Evolutionary conservation across 2,113 vertebrate genomes (phyloP).

Genomic region (Calyptommatus sinebrachiatus): DNA sequence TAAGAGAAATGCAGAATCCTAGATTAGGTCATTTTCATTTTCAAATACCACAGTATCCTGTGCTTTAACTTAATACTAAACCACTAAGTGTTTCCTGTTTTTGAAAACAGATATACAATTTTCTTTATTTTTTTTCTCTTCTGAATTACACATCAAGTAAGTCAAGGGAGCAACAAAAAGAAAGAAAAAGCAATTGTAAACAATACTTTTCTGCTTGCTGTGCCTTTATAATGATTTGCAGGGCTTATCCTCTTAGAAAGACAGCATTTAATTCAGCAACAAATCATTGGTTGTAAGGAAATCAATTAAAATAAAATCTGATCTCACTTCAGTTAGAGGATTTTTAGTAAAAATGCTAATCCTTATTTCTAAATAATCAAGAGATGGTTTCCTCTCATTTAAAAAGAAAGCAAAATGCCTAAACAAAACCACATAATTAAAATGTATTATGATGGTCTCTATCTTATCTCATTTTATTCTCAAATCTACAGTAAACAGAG

Average conservation of each 20-base stretch:
- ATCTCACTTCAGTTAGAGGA: constrained; percentile 19
- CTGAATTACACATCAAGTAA: constrained; percentile 1
- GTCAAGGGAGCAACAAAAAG: too few species aligned
- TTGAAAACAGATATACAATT: neutral
- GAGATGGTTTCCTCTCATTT: neutral
- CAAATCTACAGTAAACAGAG: neutral
- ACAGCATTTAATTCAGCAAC: constrained; percentile 28
- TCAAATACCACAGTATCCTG: neutral
- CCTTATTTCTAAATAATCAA: neutral
- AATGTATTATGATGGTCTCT: neutral
- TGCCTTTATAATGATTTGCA: constrained; percentile 29
- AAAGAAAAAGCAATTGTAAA: constrained; percentile 7
- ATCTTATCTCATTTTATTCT: neutral
- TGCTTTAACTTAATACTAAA: neutral
- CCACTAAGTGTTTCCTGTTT: neutral
- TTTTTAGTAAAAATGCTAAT: constrained; percentile 28
- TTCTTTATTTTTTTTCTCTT: neutral
- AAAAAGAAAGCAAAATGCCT: neutral
- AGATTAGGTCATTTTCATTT: too few species aligned
- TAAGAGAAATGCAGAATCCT: neutral
- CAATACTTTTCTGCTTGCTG: constrained; percentile 18
- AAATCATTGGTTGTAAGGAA: constrained; percentile 11
- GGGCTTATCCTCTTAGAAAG: constrained; percentile 22
- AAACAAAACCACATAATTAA: neutral
- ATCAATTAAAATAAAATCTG: constrained; percentile 34